phyloP scores from a whole-genome alignment of 2,113 vertebrate species.

The Pterocles burchelli region DNA sequence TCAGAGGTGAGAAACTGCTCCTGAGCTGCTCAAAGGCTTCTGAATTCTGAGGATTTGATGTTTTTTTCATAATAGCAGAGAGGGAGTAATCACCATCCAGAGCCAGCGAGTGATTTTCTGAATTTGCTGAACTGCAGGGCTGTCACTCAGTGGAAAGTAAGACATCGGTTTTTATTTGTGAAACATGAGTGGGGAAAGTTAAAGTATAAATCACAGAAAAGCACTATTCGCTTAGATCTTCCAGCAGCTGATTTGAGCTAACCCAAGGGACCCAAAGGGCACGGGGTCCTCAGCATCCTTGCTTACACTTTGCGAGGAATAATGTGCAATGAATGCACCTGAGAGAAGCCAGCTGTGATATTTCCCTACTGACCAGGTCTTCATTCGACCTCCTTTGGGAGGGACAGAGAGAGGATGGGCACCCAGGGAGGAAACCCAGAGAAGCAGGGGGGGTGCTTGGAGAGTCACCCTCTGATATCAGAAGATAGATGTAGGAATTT shows the following conservation, averaged over 20 bases:
- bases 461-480: neutral
- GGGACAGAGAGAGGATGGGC: neutral
- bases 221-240: neutral
- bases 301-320: neutral
- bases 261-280: neutral
- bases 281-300: rapidly evolving
- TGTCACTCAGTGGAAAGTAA: neutral
- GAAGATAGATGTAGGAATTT: neutral
- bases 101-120: neutral
- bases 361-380: neutral
- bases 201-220: neutral
- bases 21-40: neutral
- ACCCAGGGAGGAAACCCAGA: neutral
- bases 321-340: neutral
- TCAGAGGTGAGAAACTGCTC: neutral
- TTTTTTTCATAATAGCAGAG: neutral
- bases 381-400: neutral
- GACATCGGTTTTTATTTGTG: neutral
- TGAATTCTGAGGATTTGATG: neutral
- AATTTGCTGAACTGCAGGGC: neutral
- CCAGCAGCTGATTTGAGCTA: neutral
- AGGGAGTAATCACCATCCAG: neutral
- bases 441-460: neutral
- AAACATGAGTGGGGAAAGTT: neutral
- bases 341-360: neutral